Evolutionary conservation across 2,888 invertebrate species (phyloP).

Genomic region (Xylophagus ater): DNA sequence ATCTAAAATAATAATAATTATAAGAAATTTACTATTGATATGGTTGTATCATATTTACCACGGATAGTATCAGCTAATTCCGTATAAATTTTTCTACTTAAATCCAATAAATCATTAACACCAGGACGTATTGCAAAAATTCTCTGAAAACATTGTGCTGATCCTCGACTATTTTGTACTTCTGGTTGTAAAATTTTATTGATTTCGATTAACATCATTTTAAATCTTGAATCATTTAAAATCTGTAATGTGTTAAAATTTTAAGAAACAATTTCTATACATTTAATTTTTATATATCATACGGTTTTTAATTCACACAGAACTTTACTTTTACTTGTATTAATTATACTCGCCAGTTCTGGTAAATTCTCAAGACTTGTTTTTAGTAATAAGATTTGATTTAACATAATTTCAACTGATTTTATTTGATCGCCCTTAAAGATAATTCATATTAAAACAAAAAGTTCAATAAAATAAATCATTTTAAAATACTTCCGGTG

Average conservation of each 20-base stretch:
- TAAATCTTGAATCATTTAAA: slow-evolving; percentile 12
- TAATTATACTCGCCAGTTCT: slow-evolving; percentile 39
- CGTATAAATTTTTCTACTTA: slow-evolving; percentile 74
- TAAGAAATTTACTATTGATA: not conserved
- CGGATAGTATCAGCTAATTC: slow-evolving; percentile 72
- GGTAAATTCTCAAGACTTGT: slow-evolving; percentile 61
- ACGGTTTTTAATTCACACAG: slow-evolving; percentile 19
- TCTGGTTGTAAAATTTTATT: slow-evolving; percentile 45
- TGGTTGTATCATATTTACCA: slow-evolving; percentile 37
- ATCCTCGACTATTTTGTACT: slow-evolving; percentile 45
- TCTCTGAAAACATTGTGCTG: slow-evolving; percentile 42
- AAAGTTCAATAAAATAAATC: too few relatives aligned
- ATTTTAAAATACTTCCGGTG: slow-evolving; percentile 1
- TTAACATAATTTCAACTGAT: slow-evolving; percentile 62
- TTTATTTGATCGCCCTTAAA: slow-evolving; percentile 41
- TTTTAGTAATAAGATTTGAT: slow-evolving; percentile 66
- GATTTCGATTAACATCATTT: slow-evolving; percentile 25
- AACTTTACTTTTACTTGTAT: slow-evolving; percentile 20
- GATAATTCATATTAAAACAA: too few relatives aligned
- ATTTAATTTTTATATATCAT: slow-evolving; percentile 17
- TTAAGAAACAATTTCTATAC: not conserved
- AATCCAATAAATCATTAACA: slow-evolving; percentile 68
- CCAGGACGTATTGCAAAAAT: slow-evolving; percentile 68
- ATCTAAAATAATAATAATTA: slow-evolving; percentile 35
- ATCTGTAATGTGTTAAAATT: slow-evolving; percentile 4